Evolutionary conservation across 2,113 vertebrate species (phyloP).

Genomic region (Passer domesticus): DNA sequence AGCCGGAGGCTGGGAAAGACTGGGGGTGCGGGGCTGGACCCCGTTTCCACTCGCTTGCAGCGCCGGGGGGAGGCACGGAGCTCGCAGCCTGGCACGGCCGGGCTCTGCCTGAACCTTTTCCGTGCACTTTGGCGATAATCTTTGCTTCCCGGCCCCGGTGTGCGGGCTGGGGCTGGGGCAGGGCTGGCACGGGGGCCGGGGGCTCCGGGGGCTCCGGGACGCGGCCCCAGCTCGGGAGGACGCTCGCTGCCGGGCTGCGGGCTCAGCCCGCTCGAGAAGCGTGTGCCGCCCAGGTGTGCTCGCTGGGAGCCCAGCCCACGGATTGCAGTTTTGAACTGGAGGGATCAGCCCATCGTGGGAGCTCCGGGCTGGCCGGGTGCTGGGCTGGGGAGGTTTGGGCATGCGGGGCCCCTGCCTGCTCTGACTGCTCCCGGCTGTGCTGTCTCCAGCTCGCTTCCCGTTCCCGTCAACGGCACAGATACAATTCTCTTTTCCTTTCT

Average conservation of each 20-base stretch:
- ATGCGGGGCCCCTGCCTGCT: not conserved
- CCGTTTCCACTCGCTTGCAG: not conserved
- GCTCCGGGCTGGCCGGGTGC: not conserved
- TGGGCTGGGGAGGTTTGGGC: not conserved
- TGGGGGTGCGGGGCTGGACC: too few species aligned
- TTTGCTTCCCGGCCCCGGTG: not conserved
- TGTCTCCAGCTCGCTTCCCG: not conserved
- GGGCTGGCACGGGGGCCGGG: not conserved
- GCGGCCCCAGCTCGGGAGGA: not conserved
- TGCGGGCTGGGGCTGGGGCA: not conserved
- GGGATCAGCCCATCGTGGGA: not conserved
- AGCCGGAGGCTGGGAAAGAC: not conserved
- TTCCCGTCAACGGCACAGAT: not conserved
- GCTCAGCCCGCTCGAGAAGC: not conserved
- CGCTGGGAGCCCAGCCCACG: not conserved
- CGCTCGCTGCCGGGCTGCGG: not conserved
- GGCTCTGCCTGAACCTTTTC: not conserved
- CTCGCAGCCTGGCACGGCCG: not conserved
- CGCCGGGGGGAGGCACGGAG: not conserved
- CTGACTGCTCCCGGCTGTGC: not conserved
- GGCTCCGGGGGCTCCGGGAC: not conserved
- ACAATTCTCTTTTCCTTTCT: not conserved
- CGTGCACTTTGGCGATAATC: accelerated
- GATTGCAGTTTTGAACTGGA: not conserved
- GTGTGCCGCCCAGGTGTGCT: not conserved